These are phyloP conservation scores for Psephotus haematonotus DNA, from an alignment of 2,113 vertebrate species.

Conservation along the genomic window DNA sequence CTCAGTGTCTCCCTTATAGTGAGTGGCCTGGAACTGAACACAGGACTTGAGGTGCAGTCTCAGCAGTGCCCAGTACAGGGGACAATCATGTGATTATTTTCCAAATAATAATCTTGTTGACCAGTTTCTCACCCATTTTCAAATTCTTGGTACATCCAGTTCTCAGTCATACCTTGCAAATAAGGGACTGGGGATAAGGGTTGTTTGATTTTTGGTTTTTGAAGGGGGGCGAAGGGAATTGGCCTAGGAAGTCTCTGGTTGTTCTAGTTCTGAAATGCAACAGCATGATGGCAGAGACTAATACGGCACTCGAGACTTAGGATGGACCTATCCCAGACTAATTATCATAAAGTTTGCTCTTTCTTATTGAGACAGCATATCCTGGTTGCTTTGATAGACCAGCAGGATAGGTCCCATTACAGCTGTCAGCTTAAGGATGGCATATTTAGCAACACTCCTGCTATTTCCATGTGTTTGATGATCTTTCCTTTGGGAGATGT, in stretches of 20 bases:
- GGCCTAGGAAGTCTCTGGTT: neutral
- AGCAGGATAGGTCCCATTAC: neutral
- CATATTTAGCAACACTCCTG: neutral
- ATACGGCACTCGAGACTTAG: fast-evolving
- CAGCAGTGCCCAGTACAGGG: neutral
- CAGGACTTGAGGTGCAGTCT: neutral
- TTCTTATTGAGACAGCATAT: neutral
- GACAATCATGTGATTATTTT: neutral
- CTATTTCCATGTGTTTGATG: neutral
- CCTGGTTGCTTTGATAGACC: neutral
- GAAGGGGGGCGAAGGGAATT: fast-evolving
- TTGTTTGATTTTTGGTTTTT: fast-evolving
- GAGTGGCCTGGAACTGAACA: neutral
- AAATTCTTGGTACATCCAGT: neutral
- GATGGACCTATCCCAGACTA: neutral
- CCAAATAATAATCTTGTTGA: neutral
- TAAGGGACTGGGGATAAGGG: neutral
- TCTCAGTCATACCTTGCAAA: neutral
- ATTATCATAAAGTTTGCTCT: neutral
- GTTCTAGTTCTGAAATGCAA: neutral
- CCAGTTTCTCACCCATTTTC: neutral
- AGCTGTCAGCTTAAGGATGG: neutral
- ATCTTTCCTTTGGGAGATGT: neutral
- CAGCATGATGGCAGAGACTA: neutral
- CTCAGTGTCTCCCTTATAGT: neutral